phyloP scores from a whole-genome alignment of 2,888 invertebrate genomes.

The Lamellibrachia columna region DNA sequence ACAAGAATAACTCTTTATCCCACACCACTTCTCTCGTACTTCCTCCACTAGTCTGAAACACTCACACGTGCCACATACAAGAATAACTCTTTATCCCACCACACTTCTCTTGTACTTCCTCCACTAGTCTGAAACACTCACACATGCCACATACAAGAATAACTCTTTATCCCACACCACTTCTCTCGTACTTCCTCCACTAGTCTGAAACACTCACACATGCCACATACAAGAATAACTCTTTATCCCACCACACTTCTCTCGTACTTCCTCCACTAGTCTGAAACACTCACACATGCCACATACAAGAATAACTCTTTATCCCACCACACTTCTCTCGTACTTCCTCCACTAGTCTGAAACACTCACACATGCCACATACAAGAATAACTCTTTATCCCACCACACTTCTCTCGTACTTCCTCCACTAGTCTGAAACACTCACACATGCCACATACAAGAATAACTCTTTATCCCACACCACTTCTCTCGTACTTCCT shows the following conservation, averaged over 20 bases:
- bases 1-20: conserved; percentile 69
- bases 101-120: conserved; percentile 87
- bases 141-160: not conserved
- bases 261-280: conserved; percentile 91
- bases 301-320: conserved; percentile 52
- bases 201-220: conserved; percentile 75
- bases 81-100: conserved; percentile 73
- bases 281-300: conserved; percentile 72
- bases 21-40: conserved; percentile 80
- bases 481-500: conserved; percentile 87
- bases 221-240: not conserved
- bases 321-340: conserved; percentile 80
- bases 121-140: conserved; percentile 82
- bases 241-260: conserved; percentile 77
- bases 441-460: not conserved
- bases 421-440: conserved; percentile 91
- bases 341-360: conserved; percentile 90
- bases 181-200: conserved; percentile 92
- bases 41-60: conserved; percentile 91
- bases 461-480: conserved; percentile 73
- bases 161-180: conserved; percentile 75
- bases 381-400: conserved; percentile 69
- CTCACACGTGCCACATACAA: not conserved
- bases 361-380: conserved; percentile 67
- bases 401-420: conserved; percentile 80